These are phyloP conservation scores for Callipepla californica DNA, from an alignment of 2,113 vertebrate genomes.

Conservation along the genomic window DNA sequence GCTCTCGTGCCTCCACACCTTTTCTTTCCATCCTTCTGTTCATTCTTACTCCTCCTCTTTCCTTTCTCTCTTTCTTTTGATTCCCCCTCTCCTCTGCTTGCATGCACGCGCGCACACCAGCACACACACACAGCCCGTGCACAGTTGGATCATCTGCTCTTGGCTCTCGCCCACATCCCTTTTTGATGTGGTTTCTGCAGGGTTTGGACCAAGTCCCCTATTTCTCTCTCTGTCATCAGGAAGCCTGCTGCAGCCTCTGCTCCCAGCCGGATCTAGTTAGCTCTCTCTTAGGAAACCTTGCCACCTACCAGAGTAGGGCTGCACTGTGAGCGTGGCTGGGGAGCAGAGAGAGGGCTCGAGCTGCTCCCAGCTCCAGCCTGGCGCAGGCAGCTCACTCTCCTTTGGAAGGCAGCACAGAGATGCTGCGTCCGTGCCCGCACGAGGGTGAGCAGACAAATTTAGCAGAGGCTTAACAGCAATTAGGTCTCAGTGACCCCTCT, in stretches of 20 bases:
- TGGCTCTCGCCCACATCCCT: constrained; percentile 76
- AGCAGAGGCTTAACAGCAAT: not conserved
- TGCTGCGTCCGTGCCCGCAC: not conserved
- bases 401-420: rapidly evolving
- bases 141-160: constrained; percentile 80
- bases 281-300: constrained; percentile 69
- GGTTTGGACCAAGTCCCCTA: constrained; percentile 81
- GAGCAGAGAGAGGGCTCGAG: not conserved
- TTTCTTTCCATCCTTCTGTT: constrained; percentile 58
- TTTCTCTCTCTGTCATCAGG: constrained; percentile 83
- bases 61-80: constrained; percentile 44
- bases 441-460: not conserved
- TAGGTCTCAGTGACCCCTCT: not conserved
- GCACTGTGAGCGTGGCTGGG: not conserved
- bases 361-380: not conserved
- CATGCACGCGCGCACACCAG: not conserved
- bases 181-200: constrained; percentile 87
- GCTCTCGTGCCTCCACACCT: constrained; percentile 68
- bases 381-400: not conserved
- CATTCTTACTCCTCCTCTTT: constrained; percentile 47
- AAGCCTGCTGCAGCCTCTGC: constrained; percentile 80
- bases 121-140: constrained; percentile 53
- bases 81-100: not conserved
- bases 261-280: constrained; percentile 84
- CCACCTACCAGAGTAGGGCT: constrained; percentile 41